Percentiles rank a stretch among this genome's conserved stretches.
These are phyloP conservation scores for Eristalis arbustorum DNA, from an alignment of 2,888 invertebrate genomes.

Conservation along the genomic window DNA sequence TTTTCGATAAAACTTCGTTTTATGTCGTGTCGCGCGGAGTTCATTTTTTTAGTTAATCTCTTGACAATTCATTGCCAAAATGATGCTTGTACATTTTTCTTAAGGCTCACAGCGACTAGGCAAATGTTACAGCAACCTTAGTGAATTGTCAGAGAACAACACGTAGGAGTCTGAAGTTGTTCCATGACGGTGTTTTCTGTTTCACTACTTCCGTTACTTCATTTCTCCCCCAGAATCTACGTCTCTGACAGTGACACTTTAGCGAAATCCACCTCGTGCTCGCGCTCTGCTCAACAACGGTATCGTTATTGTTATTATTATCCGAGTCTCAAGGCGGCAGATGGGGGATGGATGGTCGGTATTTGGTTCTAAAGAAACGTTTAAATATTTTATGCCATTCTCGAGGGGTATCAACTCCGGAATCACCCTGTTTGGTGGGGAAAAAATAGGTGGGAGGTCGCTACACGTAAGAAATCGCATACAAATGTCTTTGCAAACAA, in stretches of 20 bases:
- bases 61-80: constrained; percentile 58
- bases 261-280: background rate
- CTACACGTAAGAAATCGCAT: constrained; percentile 63
- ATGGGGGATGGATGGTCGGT: constrained; percentile 20
- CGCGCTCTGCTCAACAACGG: constrained; percentile 32
- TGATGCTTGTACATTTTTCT: constrained; percentile 16
- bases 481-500: constrained; percentile 61
- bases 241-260: constrained; percentile 52
- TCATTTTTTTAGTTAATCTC: constrained; percentile 62
- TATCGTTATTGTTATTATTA: constrained; percentile 68
- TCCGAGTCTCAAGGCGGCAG: constrained; percentile 40
- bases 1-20: constrained; percentile 67
- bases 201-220: background rate
- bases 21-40: constrained; percentile 53
- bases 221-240: background rate
- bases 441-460: constrained; percentile 6
- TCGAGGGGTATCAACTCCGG: constrained; percentile 75
- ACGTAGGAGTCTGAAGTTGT: constrained; percentile 13
- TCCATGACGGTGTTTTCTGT: constrained; percentile 1
- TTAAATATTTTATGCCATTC: constrained; percentile 80
- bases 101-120: background rate
- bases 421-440: constrained; percentile 42
- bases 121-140: constrained; percentile 16
- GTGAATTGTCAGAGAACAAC: constrained; percentile 43
- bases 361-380: constrained; percentile 71